Evolutionary conservation across 2,888 invertebrate species (phyloP).

Genomic region (Trichogramma evanescens): DNA sequence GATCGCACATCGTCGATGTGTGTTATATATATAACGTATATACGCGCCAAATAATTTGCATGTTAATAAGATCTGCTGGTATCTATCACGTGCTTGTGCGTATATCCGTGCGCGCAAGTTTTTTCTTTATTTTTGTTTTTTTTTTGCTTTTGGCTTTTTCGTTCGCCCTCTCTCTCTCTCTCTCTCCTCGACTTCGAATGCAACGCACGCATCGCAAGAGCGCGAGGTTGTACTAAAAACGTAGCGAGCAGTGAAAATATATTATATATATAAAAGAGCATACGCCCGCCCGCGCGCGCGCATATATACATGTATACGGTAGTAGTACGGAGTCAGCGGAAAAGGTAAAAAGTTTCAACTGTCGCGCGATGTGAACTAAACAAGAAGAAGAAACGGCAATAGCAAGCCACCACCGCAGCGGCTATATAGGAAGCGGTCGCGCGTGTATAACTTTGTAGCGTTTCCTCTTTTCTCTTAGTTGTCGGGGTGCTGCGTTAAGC

Average conservation of each 20-base stretch:
- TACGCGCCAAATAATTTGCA: no score
- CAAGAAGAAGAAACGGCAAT: constrained; percentile 13
- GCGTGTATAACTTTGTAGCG: no score
- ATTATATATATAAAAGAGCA: neutral
- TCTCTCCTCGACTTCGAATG: neutral
- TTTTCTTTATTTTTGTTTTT: no score
- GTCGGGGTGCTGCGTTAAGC: no score
- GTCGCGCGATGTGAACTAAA: constrained; percentile 6
- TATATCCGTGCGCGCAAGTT: no score
- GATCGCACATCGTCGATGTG: no score
- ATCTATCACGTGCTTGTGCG: no score
- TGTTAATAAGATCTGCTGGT: no score
- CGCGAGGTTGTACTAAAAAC: neutral
- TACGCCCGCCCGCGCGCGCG: neutral
- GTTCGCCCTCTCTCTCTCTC: neutral
- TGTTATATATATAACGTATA: no score
- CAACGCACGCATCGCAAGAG: neutral
- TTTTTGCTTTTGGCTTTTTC: no score
- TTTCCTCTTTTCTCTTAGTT: no score
- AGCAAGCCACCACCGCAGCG: neutral
- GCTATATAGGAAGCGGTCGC: no score
- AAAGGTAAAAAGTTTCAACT: constrained; percentile 18
- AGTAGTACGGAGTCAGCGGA: neutral
- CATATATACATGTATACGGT: neutral
- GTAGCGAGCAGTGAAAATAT: neutral